Percentiles rank a stretch among this genome's conserved stretches.
These are phyloP conservation scores for Diadophis punctatus DNA, from an alignment of 2,113 vertebrate genomes.

Conservation along the genomic window DNA sequence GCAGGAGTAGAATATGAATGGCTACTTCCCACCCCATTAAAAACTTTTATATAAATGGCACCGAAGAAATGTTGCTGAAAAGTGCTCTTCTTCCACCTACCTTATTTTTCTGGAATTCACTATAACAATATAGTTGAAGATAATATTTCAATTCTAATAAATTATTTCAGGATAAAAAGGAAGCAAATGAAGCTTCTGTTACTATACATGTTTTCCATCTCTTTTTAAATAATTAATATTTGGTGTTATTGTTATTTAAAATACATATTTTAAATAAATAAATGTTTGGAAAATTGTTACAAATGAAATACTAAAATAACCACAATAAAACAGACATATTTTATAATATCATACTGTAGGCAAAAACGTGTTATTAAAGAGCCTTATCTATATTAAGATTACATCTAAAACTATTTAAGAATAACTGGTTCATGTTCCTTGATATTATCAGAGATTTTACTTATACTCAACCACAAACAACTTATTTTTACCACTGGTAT, in stretches of 20 bases:
- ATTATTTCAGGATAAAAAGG: conserved; percentile 19
- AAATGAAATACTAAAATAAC: conserved; percentile 33
- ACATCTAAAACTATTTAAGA: conserved; percentile 33
- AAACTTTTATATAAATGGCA: not conserved
- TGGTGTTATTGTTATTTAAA: conserved; percentile 29
- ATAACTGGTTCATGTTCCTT: conserved; percentile 5
- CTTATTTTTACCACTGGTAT: not conserved
- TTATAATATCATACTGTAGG: conserved; percentile 47
- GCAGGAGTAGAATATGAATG: not conserved
- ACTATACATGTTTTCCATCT: conserved; percentile 8
- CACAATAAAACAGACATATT: conserved; percentile 40
- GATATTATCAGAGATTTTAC: conserved; percentile 30
- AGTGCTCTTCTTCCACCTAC: not conserved
- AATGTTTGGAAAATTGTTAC: conserved; percentile 14
- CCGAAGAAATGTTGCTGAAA: not conserved
- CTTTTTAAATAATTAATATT: conserved; percentile 16
- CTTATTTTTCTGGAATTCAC: not conserved
- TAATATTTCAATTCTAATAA: not conserved
- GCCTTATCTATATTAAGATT: conserved; percentile 19
- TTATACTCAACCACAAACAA: conserved; percentile 16
- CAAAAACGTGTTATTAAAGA: conserved; percentile 40
- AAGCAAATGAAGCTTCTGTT: conserved; percentile 17
- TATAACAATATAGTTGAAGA: not conserved
- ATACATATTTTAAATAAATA: conserved; percentile 29
- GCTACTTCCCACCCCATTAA: not conserved